Percentiles rank a stretch among this genome's conserved stretches.
phyloP scores from a whole-genome alignment of 2,113 vertebrate genomes.

The Hoplias malabaricus region DNA sequence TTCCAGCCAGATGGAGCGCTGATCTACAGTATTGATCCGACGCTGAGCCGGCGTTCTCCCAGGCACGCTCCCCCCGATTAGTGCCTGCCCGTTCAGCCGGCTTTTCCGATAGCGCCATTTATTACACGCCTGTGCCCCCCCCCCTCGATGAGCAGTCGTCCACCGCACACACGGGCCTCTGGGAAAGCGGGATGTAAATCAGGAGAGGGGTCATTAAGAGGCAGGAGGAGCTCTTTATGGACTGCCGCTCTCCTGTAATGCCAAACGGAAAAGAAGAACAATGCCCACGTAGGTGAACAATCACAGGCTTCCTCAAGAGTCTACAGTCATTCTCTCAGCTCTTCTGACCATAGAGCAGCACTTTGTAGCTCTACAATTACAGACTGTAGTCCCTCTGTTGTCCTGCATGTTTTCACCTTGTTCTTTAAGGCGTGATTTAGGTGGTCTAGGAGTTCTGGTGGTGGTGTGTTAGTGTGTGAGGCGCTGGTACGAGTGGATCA shows the following conservation, averaged over 20 bases:
- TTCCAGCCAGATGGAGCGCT: constrained; percentile 75
- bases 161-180: constrained; percentile 1
- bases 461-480: too few species aligned
- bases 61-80: constrained; percentile 48
- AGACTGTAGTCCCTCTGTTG: too few species aligned
- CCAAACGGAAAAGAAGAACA: constrained; percentile 4
- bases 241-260: constrained; percentile 9
- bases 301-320: not conserved
- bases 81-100: constrained; percentile 36
- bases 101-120: constrained; percentile 43
- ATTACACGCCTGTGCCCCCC: constrained; percentile 39
- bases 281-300: not conserved
- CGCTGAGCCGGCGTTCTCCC: constrained; percentile 34
- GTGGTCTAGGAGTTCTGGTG: too few species aligned
- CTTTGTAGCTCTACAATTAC: too few species aligned
- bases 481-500: too few species aligned
- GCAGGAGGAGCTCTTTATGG: constrained; percentile 5
- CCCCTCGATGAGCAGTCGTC: constrained; percentile 25
- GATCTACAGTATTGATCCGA: constrained; percentile 78
- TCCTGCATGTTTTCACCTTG: too few species aligned
- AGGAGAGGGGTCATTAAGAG: constrained; percentile 22
- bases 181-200: constrained; percentile 33
- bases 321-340: too few species aligned
- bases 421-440: too few species aligned
- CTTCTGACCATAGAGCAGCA: too few species aligned